Conservation (phyloP, 1,140 invertebrate genomes). For the Drusus annulatus region DNA sequence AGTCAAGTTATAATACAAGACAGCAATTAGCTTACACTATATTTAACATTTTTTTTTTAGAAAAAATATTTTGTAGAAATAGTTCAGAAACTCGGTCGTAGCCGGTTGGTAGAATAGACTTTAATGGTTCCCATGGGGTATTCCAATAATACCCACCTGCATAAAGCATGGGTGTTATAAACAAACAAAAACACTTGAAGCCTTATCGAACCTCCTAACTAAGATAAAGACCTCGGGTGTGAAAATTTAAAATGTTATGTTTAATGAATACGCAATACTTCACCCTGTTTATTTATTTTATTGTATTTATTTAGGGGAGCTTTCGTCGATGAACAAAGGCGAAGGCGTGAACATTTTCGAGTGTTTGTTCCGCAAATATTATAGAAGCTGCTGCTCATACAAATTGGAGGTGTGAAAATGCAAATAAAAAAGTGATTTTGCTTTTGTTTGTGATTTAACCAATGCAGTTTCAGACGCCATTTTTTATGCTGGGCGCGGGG, state of each 20-base stretch:
- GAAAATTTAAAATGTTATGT: background rate
- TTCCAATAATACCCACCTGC: too few relatives aligned
- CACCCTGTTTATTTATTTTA: background rate
- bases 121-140: too few relatives aligned
- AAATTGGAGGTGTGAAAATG: conserved; percentile 7
- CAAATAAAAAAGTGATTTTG: conserved; percentile 2
- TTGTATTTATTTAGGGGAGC: background rate
- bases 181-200: too few relatives aligned
- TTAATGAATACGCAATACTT: background rate
- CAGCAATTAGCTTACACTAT: too few relatives aligned
- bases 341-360: conserved; percentile 13
- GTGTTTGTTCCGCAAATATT: background rate
- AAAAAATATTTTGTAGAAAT: too few relatives aligned
- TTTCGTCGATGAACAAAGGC: background rate
- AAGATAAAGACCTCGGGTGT: background rate
- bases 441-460: background rate
- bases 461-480: conserved; percentile 2
- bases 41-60: too few relatives aligned
- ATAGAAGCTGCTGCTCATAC: background rate
- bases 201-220: background rate
- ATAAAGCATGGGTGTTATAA: too few relatives aligned
- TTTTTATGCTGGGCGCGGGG: background rate
- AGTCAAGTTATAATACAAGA: too few relatives aligned
- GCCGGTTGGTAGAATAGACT: too few relatives aligned
- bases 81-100: too few relatives aligned